Evolutionary conservation across 2,888 invertebrate species (phyloP).

Genomic region (Bimastos eiseni): DNA sequence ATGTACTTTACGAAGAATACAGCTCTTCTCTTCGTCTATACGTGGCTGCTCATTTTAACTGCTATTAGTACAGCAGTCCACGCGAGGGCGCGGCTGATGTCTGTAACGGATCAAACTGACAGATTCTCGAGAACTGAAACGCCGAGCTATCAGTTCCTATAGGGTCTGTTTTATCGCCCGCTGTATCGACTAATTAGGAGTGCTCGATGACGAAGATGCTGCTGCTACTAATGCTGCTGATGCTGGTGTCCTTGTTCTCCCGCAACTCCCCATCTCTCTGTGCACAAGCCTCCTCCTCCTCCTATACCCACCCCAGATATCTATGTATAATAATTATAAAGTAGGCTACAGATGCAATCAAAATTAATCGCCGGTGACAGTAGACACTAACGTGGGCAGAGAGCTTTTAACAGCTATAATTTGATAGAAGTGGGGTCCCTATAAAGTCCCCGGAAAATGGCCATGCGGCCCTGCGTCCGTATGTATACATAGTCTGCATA

Average conservation of each 20-base stretch:
- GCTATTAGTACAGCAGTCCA: not conserved
- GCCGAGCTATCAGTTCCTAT: not conserved
- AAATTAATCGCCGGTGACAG: not conserved
- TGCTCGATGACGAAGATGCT: not conserved
- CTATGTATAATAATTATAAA: not conserved
- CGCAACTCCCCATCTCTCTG: not conserved
- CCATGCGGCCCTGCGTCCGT: too few relatives aligned
- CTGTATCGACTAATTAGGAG: not conserved
- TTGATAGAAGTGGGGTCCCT: too few relatives aligned
- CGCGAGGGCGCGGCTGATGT: not conserved
- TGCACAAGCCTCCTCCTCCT: not conserved
- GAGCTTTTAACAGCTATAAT: not conserved
- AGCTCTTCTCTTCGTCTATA: not conserved
- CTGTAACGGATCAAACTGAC: not conserved
- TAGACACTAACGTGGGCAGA: not conserved
- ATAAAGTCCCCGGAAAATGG: too few relatives aligned
- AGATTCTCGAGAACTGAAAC: conserved; percentile 8
- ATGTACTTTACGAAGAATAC: not conserved
- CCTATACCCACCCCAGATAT: not conserved
- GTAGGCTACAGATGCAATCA: not conserved
- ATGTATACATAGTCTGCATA: too few relatives aligned
- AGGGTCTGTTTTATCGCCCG: not conserved
- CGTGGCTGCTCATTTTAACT: not conserved
- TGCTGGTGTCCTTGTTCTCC: not conserved
- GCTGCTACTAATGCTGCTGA: not conserved